Conservation (phyloP, 2,113 vertebrate species). For the Ceyx cyanopectus region DNA sequence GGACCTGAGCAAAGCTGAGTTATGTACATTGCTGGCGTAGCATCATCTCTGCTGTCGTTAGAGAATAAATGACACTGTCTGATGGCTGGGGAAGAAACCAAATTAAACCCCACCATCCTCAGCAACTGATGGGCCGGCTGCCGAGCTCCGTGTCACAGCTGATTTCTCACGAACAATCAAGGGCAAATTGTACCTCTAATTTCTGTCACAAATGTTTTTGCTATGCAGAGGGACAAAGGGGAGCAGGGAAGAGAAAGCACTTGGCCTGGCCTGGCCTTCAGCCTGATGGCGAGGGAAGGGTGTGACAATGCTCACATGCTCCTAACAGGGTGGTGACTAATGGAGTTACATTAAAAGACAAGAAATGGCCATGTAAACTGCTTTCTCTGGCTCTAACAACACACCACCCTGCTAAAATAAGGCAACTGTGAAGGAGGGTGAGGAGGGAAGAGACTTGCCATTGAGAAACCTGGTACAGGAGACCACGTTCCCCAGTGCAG, state of each 20-base stretch:
- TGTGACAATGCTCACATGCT: fast-evolving
- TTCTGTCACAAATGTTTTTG: constrained; percentile 37
- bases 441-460: neutral
- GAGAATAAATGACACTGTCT: constrained; percentile 11
- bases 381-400: neutral
- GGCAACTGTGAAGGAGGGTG: neutral
- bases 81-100: neutral
- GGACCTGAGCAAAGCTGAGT: neutral
- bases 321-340: neutral
- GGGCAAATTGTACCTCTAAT: neutral
- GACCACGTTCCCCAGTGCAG: fast-evolving
- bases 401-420: neutral
- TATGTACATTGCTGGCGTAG: fast-evolving
- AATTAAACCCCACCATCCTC: neutral
- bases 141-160: neutral
- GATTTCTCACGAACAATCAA: constrained; percentile 13
- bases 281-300: neutral
- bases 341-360: neutral
- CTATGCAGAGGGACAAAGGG: constrained; percentile 1
- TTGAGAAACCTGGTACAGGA: neutral
- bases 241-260: neutral
- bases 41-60: neutral
- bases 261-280: neutral
- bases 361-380: neutral
- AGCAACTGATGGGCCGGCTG: neutral